phyloP scores from a whole-genome alignment of 2,888 invertebrate species.

The Deroplatys truncata region DNA sequence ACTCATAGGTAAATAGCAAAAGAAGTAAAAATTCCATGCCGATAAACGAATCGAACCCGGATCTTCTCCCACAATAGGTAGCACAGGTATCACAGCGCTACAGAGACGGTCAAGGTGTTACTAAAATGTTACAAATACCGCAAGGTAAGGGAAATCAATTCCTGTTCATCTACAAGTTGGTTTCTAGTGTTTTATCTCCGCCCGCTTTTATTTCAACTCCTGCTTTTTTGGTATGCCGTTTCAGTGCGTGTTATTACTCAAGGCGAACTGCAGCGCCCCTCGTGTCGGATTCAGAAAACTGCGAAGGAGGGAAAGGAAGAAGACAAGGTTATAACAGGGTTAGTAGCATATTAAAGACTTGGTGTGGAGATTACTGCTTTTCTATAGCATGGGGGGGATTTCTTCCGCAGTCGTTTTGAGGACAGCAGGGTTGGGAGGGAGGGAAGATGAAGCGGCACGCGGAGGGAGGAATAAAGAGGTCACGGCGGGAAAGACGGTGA shows the following conservation, averaged over 20 bases:
- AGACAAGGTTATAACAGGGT: constrained; percentile 7
- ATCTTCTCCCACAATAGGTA: no score
- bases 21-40: no score
- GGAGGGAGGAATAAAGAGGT: neutral
- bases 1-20: no score
- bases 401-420: neutral
- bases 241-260: constrained; percentile 6
- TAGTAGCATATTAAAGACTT: constrained; percentile 14
- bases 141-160: neutral
- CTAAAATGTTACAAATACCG: neutral
- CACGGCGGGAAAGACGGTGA: neutral
- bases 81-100: no score
- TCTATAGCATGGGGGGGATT: constrained; percentile 1
- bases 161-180: neutral
- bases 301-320: neutral
- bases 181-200: neutral
- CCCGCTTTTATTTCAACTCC: neutral
- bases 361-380: constrained; percentile 11
- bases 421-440: neutral
- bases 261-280: neutral
- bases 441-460: neutral
- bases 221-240: neutral
- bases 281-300: neutral
- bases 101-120: no score
- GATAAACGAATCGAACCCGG: no score